phyloP scores from a whole-genome alignment of 2,797 vertebrate species.

The Macroramphosus scolopax region DNA sequence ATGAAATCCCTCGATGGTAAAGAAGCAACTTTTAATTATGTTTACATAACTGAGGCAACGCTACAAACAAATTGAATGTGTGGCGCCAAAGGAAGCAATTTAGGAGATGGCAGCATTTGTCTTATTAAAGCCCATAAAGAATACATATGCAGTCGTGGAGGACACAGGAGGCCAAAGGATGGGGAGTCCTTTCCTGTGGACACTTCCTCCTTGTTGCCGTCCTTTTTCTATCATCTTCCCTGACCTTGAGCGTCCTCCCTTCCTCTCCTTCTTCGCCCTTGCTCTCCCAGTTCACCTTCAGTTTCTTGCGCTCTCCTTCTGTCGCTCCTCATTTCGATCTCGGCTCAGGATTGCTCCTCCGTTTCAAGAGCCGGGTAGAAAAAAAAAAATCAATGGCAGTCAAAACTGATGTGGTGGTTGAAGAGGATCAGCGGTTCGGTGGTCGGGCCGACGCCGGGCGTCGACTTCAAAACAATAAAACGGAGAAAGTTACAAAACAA shows the following conservation, averaged over 20 bases:
- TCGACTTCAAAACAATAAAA: constrained; percentile 31
- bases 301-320: constrained; percentile 11
- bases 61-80: constrained; percentile 46
- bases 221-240: constrained; percentile 13
- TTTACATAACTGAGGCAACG: constrained; percentile 56
- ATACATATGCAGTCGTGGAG: constrained; percentile 3
- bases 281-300: constrained; percentile 23
- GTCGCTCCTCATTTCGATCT: constrained; percentile 24
- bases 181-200: no score
- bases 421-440: constrained; percentile 39
- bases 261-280: background rate
- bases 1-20: constrained; percentile 44
- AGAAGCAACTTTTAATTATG: constrained; percentile 65
- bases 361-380: constrained; percentile 21
- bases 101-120: constrained; percentile 24
- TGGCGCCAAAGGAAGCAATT: constrained; percentile 16
- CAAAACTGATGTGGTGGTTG: constrained; percentile 36
- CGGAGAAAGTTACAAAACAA: constrained; percentile 12
- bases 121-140: constrained; percentile 17
- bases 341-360: constrained; percentile 13
- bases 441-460: constrained; percentile 17
- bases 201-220: no score
- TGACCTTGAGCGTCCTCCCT: constrained; percentile 3
- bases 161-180: no score
- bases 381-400: constrained; percentile 36